These are phyloP conservation scores for Steromphala cineraria DNA, from an alignment of 2,888 invertebrate genomes.

Conservation along the genomic window DNA sequence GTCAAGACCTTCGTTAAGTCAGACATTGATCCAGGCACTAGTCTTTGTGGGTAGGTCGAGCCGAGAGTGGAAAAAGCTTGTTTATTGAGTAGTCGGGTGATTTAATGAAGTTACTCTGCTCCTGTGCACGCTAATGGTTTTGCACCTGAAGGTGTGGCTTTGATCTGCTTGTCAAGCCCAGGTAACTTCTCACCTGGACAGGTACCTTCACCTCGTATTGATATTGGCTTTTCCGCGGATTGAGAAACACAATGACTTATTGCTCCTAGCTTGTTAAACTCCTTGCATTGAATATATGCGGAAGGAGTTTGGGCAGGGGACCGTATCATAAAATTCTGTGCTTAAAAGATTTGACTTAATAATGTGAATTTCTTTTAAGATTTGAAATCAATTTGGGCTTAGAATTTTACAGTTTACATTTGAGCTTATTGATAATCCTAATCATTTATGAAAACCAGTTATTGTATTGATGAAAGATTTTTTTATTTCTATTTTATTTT, in stretches of 20 bases:
- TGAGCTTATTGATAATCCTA: too few relatives aligned
- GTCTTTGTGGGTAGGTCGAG: neutral
- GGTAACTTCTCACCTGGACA: neutral
- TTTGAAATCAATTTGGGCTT: too few relatives aligned
- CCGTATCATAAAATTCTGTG: too few relatives aligned
- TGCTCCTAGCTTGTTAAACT: neutral
- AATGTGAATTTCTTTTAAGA: too few relatives aligned
- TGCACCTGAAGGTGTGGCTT: constrained; percentile 14
- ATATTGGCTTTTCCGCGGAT: neutral
- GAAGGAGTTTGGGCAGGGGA: too few relatives aligned
- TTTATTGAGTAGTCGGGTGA: neutral
- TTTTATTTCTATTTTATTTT: too few relatives aligned
- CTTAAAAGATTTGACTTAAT: too few relatives aligned
- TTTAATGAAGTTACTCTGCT: constrained; percentile 14
- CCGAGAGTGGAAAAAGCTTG: neutral
- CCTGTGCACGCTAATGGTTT: neutral
- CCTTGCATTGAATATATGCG: too few relatives aligned
- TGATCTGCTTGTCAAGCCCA: constrained; percentile 2
- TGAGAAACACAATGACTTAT: constrained; percentile 1
- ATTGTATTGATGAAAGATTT: too few relatives aligned
- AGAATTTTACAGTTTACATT: too few relatives aligned
- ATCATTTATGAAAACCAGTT: too few relatives aligned
- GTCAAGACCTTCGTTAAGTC: neutral
- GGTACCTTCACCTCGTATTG: neutral
- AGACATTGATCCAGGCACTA: neutral